phyloP scores from a whole-genome alignment of 1,140 invertebrate species.

The Phthorimaea operculella region DNA sequence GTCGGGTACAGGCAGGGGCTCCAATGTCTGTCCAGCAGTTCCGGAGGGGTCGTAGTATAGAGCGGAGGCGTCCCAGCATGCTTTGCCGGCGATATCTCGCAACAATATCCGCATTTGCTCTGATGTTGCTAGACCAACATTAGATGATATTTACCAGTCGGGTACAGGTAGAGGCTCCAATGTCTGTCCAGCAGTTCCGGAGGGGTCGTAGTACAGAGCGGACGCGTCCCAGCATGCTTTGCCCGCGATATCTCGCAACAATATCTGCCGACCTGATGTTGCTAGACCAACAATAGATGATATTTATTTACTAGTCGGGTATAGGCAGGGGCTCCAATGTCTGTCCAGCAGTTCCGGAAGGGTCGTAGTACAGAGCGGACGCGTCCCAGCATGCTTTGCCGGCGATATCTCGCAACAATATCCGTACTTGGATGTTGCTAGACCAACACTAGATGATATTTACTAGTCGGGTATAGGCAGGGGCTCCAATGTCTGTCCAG shows the following conservation, averaged over 20 bases:
- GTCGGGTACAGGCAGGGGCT: conserved; percentile 40
- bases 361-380: conserved; percentile 86
- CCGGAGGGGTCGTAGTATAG: conserved; percentile 79
- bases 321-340: conserved; percentile 36
- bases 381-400: conserved; percentile 98
- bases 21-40: conserved; percentile 25
- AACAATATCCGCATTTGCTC: conserved; percentile 87
- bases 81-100: conserved; percentile 95
- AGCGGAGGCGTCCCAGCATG: conserved; percentile 95
- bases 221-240: conserved; percentile 97
- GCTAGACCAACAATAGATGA: too few species aligned
- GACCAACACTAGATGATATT: conserved; percentile 81
- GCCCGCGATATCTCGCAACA: conserved; percentile 91
- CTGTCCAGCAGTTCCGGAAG: conserved; percentile 43
- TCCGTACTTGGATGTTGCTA: conserved; percentile 80
- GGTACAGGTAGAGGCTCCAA: conserved; percentile 39
- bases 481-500: too few species aligned
- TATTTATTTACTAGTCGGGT: conserved; percentile 42
- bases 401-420: conserved; percentile 90
- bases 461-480: too few species aligned
- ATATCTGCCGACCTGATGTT: conserved; percentile 78
- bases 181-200: conserved; percentile 29
- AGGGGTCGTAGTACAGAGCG: conserved; percentile 83
- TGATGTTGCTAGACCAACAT: too few species aligned
- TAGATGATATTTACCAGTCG: conserved; percentile 20